phyloP scores from a whole-genome alignment of 2,113 vertebrate species.

The Leucoraja erinaceus region DNA sequence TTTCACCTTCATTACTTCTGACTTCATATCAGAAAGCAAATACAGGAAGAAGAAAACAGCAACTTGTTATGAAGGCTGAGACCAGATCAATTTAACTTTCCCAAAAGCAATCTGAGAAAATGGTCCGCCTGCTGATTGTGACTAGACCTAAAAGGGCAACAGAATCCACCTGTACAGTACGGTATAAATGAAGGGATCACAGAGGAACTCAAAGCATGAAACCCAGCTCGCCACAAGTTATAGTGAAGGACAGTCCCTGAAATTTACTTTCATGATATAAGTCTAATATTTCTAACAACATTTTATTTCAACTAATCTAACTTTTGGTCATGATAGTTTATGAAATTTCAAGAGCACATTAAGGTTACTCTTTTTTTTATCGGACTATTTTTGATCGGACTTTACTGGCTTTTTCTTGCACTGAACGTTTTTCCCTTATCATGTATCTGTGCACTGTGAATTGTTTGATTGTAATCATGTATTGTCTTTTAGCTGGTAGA shows the following conservation, averaged over 20 bases:
- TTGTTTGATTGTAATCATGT: too few relatives aligned
- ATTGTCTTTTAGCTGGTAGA: too few relatives aligned
- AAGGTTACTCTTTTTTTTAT: background rate
- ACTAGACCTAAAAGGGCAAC: conserved; percentile 70
- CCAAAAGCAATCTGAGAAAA: conserved; percentile 85
- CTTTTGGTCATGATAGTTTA: background rate
- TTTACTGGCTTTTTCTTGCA: too few relatives aligned
- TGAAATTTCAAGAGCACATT: background rate
- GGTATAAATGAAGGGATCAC: conserved; percentile 78
- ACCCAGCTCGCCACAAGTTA: conserved; percentile 58
- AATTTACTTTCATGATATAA: background rate
- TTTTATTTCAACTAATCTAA: background rate
- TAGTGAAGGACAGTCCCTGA: conserved; percentile 37
- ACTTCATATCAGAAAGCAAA: conserved; percentile 55
- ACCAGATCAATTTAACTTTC: conserved; percentile 77
- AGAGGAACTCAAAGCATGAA: conserved; percentile 76
- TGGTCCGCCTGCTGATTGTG: conserved; percentile 84
- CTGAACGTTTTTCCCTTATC: too few relatives aligned
- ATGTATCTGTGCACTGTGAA: too few relatives aligned
- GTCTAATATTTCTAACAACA: background rate
- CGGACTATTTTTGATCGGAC: too few relatives aligned
- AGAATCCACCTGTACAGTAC: conserved; percentile 73
- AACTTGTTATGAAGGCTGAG: conserved; percentile 56
- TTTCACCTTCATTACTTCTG: conserved; percentile 61
- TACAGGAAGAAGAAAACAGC: conserved; percentile 53